These are phyloP conservation scores for Podiceps cristatus DNA, from an alignment of 2,113 vertebrate genomes.

Conservation along the genomic window DNA sequence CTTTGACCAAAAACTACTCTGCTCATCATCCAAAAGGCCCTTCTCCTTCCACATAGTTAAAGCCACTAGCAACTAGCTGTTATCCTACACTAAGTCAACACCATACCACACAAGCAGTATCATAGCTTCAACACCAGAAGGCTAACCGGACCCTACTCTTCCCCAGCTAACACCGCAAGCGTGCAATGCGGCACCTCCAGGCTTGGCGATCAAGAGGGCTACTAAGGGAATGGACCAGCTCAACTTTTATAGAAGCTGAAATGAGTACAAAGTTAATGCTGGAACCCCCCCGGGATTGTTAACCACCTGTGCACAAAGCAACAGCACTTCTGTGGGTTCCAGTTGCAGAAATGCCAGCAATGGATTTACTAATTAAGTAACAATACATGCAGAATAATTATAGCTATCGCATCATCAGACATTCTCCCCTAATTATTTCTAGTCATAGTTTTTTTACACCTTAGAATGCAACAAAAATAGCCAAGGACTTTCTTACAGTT, in stretches of 20 bases:
- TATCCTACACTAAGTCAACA: not conserved
- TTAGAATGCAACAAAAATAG: not conserved
- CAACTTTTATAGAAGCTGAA: not conserved
- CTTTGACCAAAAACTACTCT: not conserved
- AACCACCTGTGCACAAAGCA: not conserved
- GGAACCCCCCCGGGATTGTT: not conserved
- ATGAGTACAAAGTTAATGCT: not conserved
- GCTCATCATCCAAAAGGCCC: not conserved
- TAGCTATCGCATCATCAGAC: not conserved
- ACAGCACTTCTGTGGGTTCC: not conserved
- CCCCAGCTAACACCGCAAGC: not conserved
- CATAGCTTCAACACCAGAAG: not conserved
- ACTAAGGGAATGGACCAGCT: not conserved
- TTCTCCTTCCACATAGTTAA: not conserved
- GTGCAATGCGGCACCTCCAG: not conserved
- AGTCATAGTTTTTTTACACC: not conserved
- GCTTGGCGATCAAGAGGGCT: not conserved
- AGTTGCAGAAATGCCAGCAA: not conserved
- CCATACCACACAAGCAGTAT: not conserved
- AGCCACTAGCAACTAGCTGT: not conserved
- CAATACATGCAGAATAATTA: constrained; percentile 23
- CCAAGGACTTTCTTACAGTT: not conserved
- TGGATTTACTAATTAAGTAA: constrained; percentile 43
- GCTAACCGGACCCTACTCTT: not conserved
- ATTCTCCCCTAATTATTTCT: not conserved